phyloP scores from a whole-genome alignment of 2,113 vertebrate species.

The Microcebus griseorufus region DNA sequence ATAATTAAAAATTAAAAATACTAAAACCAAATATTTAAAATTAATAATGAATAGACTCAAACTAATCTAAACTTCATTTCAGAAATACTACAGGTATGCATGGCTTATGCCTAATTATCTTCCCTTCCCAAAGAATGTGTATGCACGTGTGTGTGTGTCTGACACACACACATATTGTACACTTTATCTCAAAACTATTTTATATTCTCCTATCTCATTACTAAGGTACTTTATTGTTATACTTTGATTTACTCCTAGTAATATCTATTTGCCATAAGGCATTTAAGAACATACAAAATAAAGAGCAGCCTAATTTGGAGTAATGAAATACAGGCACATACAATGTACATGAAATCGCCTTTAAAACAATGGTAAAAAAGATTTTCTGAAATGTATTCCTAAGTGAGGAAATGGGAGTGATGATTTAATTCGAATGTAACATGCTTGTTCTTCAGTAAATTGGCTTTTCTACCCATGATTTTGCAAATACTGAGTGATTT shows the following conservation, averaged over 20 bases:
- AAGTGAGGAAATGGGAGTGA: background rate
- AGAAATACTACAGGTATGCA: background rate
- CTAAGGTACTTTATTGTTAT: background rate
- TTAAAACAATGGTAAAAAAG: background rate
- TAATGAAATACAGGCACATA: background rate
- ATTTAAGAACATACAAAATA: constrained; percentile 18
- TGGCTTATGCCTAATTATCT: constrained; percentile 12
- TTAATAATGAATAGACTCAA: background rate
- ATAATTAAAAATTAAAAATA: background rate
- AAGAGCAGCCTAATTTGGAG: background rate
- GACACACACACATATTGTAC: background rate
- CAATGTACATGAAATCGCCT: background rate
- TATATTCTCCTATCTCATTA: background rate
- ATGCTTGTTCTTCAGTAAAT: background rate
- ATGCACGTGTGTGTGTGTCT: background rate
- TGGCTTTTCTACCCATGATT: background rate
- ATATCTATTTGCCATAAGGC: background rate
- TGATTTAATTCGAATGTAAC: background rate
- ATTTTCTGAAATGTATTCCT: background rate
- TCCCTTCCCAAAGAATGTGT: background rate
- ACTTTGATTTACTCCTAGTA: constrained; percentile 15
- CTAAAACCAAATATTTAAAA: constrained; percentile 45
- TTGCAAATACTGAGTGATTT: background rate
- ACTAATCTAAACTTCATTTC: constrained; percentile 36
- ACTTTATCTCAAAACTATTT: background rate